Percentiles rank a stretch among this genome's conserved stretches.
phyloP scores from a whole-genome alignment of 2,888 invertebrate species.

The Cosmorhoe ocellata region DNA sequence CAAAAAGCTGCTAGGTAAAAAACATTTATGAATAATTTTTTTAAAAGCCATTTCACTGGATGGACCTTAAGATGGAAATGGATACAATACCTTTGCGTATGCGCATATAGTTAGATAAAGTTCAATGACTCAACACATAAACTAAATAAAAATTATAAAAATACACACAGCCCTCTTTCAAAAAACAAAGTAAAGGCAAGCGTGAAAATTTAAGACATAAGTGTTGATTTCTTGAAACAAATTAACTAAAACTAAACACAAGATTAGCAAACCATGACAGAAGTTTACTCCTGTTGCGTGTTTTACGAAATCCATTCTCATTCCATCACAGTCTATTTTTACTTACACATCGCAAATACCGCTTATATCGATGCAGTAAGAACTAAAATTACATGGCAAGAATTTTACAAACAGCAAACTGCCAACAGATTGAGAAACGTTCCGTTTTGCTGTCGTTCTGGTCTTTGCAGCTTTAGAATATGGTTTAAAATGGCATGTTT shows the following conservation, averaged over 20 bases:
- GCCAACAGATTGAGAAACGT: slow-evolving; percentile 20
- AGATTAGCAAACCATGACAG: slow-evolving; percentile 75
- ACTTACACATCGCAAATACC: slow-evolving; percentile 23
- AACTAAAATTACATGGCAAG: slow-evolving; percentile 32
- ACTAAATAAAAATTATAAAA: not conserved
- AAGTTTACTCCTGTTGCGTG: slow-evolving; percentile 77
- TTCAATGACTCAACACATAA: not conserved
- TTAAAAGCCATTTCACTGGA: too few relatives aligned
- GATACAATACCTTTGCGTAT: not conserved
- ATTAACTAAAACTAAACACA: slow-evolving; percentile 63
- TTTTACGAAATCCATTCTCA: slow-evolving; percentile 69
- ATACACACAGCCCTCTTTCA: not conserved
- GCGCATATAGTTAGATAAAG: not conserved
- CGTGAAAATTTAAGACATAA: slow-evolving; percentile 4
- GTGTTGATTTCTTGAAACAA: slow-evolving; percentile 38
- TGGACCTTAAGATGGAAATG: too few relatives aligned
- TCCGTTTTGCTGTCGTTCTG: slow-evolving; percentile 4
- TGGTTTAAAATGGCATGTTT: slow-evolving; percentile 12
- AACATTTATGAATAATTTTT: too few relatives aligned
- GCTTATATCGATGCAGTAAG: slow-evolving; percentile 41
- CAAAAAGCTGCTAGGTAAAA: too few relatives aligned
- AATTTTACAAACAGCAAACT: slow-evolving; percentile 32
- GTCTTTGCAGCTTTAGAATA: slow-evolving; percentile 7
- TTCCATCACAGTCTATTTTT: slow-evolving; percentile 42
- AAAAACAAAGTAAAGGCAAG: not conserved